Percentiles rank a stretch among this genome's conserved stretches.
phyloP scores from a whole-genome alignment of 2,888 invertebrate species.

The Mongoloraphidia duomilia region DNA sequence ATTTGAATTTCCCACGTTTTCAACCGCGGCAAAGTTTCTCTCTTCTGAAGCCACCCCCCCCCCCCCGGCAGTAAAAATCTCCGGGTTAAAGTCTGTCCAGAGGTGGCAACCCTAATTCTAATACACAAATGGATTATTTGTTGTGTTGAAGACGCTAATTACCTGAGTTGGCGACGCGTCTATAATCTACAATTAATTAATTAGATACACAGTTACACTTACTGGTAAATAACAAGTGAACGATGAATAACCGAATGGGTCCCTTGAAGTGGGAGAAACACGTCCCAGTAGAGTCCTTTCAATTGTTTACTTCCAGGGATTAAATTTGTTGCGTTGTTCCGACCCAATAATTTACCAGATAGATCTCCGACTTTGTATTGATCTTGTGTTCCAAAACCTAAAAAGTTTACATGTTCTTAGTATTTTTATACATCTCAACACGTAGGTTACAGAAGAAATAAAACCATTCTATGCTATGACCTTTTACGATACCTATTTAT shows the following conservation, averaged over 20 bases:
- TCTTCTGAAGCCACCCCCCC: too few relatives aligned
- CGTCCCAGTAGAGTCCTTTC: conserved; percentile 66
- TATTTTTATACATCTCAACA: background rate
- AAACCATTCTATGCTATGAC: background rate
- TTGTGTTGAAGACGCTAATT: too few relatives aligned
- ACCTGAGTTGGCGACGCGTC: too few relatives aligned
- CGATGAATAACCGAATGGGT: conserved; percentile 64
- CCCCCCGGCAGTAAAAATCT: too few relatives aligned
- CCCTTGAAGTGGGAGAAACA: conserved; percentile 72
- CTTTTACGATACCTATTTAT: too few relatives aligned
- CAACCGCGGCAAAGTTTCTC: too few relatives aligned
- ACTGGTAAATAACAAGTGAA: conserved; percentile 65
- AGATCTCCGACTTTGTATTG: conserved; percentile 83
- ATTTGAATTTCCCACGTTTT: too few relatives aligned
- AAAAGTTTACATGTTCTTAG: conserved; percentile 11
- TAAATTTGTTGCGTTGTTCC: conserved; percentile 54
- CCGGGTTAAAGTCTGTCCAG: too few relatives aligned
- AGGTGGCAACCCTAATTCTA: too few relatives aligned
- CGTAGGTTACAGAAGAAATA: background rate
- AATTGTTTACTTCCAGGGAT: conserved; percentile 59
- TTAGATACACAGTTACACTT: conserved; percentile 19
- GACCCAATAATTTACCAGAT: conserved; percentile 67
- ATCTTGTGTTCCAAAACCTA: conserved; percentile 70
- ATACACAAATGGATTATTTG: too few relatives aligned
- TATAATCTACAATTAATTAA: too few relatives aligned